A percentile compares a stretch with the other conserved stretches of the same genome.
phyloP scores from a whole-genome alignment of 2,113 vertebrate species.

The Plecturocebus donacophilus region DNA sequence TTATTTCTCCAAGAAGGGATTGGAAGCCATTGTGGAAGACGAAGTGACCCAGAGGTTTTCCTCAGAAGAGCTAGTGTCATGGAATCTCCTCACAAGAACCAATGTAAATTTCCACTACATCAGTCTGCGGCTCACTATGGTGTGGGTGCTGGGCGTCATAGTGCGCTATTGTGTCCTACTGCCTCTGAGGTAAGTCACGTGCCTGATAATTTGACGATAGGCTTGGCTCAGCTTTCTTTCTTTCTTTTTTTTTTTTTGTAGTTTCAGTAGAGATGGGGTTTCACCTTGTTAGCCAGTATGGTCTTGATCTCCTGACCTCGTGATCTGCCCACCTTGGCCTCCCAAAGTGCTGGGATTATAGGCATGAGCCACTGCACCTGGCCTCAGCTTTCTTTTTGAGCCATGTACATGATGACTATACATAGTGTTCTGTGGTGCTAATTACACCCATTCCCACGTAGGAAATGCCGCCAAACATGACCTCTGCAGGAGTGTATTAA shows the following conservation, averaged over 20 bases:
- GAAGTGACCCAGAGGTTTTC: conserved; percentile 97
- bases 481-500: background rate
- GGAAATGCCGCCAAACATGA: background rate
- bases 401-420: background rate
- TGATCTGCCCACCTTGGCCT: too few species aligned
- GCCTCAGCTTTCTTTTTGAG: background rate
- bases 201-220: background rate
- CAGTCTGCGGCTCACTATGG: conserved; percentile 91
- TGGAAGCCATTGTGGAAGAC: conserved; percentile 96
- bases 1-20: conserved; percentile 94
- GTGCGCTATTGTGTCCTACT: conserved; percentile 93
- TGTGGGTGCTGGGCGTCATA: conserved; percentile 94
- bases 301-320: too few species aligned
- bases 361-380: too few species aligned
- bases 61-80: conserved; percentile 96
- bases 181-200: conserved; percentile 90
- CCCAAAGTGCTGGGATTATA: too few species aligned
- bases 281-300: too few species aligned
- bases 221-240: background rate
- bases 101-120: conserved; percentile 96
- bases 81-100: conserved; percentile 98
- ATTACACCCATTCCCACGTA: background rate
- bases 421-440: background rate
- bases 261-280: too few species aligned
- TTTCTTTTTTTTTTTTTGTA: too few species aligned